These are phyloP conservation scores for Lycocerus yunnanus DNA, from an alignment of 2,888 invertebrate genomes.

Conservation along the genomic window DNA sequence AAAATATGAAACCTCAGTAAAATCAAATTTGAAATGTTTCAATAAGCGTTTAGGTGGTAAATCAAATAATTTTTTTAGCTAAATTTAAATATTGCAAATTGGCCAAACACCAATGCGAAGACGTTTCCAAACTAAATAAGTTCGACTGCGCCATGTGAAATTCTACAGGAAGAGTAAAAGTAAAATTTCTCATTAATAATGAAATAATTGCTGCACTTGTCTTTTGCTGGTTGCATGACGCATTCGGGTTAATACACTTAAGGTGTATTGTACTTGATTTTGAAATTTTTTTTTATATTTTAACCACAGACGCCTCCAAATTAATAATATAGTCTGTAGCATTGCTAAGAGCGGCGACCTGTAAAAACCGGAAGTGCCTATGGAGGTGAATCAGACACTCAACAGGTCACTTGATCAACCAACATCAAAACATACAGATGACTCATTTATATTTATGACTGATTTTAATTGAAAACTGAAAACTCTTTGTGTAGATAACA, in stretches of 20 bases:
- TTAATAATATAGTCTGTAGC: constrained; percentile 28
- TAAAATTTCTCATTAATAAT: neutral
- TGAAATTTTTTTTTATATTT: constrained; percentile 15
- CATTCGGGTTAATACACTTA: constrained; percentile 23
- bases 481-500: constrained; percentile 9
- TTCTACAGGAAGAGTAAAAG: neutral
- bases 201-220: neutral
- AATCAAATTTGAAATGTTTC: too few relatives aligned
- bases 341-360: constrained; percentile 34
- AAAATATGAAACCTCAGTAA: too few relatives aligned
- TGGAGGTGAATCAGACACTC: constrained; percentile 34
- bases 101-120: neutral
- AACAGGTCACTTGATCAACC: constrained; percentile 31
- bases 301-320: constrained; percentile 29
- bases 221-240: constrained; percentile 12
- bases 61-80: neutral
- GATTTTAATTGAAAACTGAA: constrained; percentile 28
- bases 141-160: neutral
- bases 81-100: neutral
- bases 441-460: constrained; percentile 28
- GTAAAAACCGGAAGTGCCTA: constrained; percentile 35
- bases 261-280: constrained; percentile 6
- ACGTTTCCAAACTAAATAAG: neutral
- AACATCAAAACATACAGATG: constrained; percentile 29
- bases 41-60: too few relatives aligned